Evolutionary conservation across 2,888 invertebrate species (phyloP), one percentile per base, ranked within the genome.

Genomic region (Mimas tiliae): DNA sequence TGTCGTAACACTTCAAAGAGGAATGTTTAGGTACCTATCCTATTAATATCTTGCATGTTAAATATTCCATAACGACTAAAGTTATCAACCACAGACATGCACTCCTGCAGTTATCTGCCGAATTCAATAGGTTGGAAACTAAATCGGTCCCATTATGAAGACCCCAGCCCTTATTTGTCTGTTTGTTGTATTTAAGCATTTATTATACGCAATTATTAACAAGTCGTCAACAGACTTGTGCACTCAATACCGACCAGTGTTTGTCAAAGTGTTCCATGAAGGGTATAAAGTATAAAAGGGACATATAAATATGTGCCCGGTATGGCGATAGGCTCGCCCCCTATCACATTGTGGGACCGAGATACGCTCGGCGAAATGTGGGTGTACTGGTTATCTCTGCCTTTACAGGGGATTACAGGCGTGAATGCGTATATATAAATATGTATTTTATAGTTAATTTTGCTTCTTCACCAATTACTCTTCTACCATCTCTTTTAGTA

Each of bases 201-300:
- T 89, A 88, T 90, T 90, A 90, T 86, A 89, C 88, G 91, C 90
- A 92, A 91, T 93, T 89, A 89, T 91, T 86, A 89, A 86, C 88
- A 86, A 91, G 89, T 91, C 90, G 83, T 82, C 82, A 81, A 80
- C 91, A 91, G 90, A 82, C 81, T 74, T 77, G 74, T 76, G 74
- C 76, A 73, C 80, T 83, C 83, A 80, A 80, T 74, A 72, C 70
- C n/a, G 64, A 66, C 45, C 27, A 64, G 74, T 53, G 86, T 65
- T 71, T 82, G 84, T 83, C 85, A 91, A 91, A 55, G 27, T n/a
- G n/a, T n/a, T n/a, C n/a, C n/a, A n/a, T n/a, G n/a, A n/a, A n/a
- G n/a, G n/a, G n/a, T n/a, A n/a, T n/a, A n/a, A n/a, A n/a, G n/a
- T n/a, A n/a, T n/a, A n/a, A n/a, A n/a, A n/a, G n/a, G n/a, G n/a